Percentiles rank a stretch among this genome's conserved stretches.
Conservation (phyloP, 1,140 invertebrate species). For the Saccostrea echinata region DNA sequence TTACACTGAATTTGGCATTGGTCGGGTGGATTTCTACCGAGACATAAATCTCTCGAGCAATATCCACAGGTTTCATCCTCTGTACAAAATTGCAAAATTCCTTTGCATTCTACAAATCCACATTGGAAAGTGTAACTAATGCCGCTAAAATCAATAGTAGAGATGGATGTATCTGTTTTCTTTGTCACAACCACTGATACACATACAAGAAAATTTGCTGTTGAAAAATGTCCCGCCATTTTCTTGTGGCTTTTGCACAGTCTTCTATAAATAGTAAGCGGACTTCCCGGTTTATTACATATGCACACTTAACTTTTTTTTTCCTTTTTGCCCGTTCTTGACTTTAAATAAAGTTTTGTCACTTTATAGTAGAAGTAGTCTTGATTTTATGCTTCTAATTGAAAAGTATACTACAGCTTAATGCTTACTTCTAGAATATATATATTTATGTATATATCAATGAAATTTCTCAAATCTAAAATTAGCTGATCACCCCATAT, state of each 20-base stretch:
- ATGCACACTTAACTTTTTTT: too few species aligned
- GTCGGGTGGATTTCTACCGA: background rate
- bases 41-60: background rate
- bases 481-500: too few species aligned
- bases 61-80: background rate
- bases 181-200: background rate
- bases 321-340: too few species aligned
- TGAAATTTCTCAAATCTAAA: too few species aligned
- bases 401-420: too few species aligned
- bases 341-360: too few species aligned
- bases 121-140: background rate
- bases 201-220: background rate
- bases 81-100: background rate
- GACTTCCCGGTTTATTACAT: background rate
- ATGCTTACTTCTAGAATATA: too few species aligned
- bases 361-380: too few species aligned
- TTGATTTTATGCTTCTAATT: too few species aligned
- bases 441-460: too few species aligned
- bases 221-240: background rate
- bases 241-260: background rate
- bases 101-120: background rate
- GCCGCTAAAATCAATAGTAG: background rate
- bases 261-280: background rate
- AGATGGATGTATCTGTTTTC: background rate
- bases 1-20: background rate